Base-by-base conservation (phyloP, 2,797 vertebrate species). In the Scarus forsteni region DNA sequence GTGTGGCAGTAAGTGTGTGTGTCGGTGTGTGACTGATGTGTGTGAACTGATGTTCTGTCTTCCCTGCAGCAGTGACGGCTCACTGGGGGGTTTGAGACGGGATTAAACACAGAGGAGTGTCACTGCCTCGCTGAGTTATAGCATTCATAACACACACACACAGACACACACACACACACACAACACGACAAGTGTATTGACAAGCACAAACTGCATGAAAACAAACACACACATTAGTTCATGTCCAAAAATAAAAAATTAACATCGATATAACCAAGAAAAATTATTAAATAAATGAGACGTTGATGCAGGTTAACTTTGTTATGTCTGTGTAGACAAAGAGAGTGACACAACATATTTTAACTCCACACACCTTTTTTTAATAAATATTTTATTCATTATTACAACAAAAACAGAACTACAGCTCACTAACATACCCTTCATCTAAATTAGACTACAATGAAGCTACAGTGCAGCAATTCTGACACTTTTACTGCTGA, bases 101-200 rank as follows among this genome's bases (percentile, higher is more conserved):
- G 87, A 94, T 92, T 92, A 95, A 91, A 91, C 90, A 93, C 85
- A 88, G 86, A 88, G 82, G 88, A 84, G 86, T 88, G 91, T 93
- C 91, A 92, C 69, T 66, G 89, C 84, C 85, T 85, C 19, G 72
- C 83, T 95, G 94, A 95, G 92, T 95, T 93, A 95, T 95, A 86
- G 90, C 91, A 81, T 92, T 95, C 94, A 95, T 95, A 93, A 94
- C 85, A 81, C 86, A 88, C 74, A 88, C 77, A 85, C 77, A 89
- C 81, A 80, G 80, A 79, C 79, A 74, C 61, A 77, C 76, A 77
- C 70, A 70, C 64, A 70, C 62, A 70, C 58, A 66, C 59, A 75
- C 73, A 53, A 68, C 8, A 68, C 27, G 13, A 54, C 59, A 63
- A 63, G 27, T 9, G 49, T 45, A 66, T 11, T 40, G 48, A 76